A percentile compares a stretch with the other conserved stretches of the same genome.
Evolutionary conservation across 2,888 invertebrate genomes (phyloP).

Genomic region (Drosophila histrio): DNA sequence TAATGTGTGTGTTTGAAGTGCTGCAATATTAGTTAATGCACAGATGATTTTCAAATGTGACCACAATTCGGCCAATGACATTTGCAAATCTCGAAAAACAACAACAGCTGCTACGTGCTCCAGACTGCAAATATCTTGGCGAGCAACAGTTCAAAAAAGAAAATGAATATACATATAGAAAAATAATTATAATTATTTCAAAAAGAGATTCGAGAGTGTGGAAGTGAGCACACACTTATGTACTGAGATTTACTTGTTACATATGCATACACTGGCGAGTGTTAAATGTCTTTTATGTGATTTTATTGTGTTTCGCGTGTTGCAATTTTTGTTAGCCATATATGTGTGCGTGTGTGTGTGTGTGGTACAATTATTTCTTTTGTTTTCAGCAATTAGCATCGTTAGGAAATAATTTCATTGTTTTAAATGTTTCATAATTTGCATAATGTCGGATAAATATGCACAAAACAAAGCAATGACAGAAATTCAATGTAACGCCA

Average conservation of each 20-base stretch:
- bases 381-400: conserved; percentile 38
- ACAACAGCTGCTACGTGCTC: conserved; percentile 41
- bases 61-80: conserved; percentile 16
- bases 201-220: conserved; percentile 15
- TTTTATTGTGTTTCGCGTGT: conserved; percentile 47
- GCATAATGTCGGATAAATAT: conserved; percentile 34
- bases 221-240: conserved; percentile 20
- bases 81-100: conserved; percentile 19
- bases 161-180: conserved; percentile 3
- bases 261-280: conserved; percentile 43
- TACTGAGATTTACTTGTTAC: conserved; percentile 20
- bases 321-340: neutral
- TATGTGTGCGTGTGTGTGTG: conserved; percentile 3
- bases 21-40: conserved; percentile 4
- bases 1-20: conserved; percentile 5
- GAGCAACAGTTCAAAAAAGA: conserved; percentile 14
- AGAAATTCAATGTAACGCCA: neutral
- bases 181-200: conserved; percentile 16
- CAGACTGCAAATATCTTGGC: conserved; percentile 14
- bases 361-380: conserved; percentile 32
- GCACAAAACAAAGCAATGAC: conserved; percentile 1
- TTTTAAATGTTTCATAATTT: conserved; percentile 32
- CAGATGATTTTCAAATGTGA: conserved; percentile 31
- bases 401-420: conserved; percentile 41
- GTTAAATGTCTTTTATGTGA: conserved; percentile 59